These are phyloP conservation scores for Episyrphus balteatus DNA, from an alignment of 1,140 invertebrate genomes.

Conservation along the genomic window DNA sequence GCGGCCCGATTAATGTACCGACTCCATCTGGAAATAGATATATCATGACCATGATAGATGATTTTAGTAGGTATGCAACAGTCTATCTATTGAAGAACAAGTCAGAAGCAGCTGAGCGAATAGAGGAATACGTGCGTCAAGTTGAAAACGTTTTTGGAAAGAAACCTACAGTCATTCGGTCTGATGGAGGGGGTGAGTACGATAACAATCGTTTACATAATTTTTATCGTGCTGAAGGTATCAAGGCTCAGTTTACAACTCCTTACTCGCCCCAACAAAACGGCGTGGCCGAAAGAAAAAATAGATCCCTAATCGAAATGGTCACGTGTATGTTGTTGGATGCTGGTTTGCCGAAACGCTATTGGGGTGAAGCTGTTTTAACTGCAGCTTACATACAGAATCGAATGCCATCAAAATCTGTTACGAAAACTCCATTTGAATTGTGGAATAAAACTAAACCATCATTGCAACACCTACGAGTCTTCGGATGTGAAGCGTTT, in stretches of 20 bases:
- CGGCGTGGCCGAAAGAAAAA: conserved; percentile 29
- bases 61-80: conserved; percentile 16
- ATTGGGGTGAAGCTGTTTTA: conserved; percentile 39
- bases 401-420: conserved; percentile 4
- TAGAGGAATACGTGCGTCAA: too few relatives aligned
- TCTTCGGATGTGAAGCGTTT: too few relatives aligned
- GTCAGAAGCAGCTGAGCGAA: conserved; percentile 3
- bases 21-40: conserved; percentile 22
- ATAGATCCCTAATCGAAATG: conserved; percentile 24
- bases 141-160: too few relatives aligned
- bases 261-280: conserved; percentile 37
- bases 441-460: too few relatives aligned
- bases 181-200: conserved; percentile 5
- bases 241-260: conserved; percentile 9
- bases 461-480: too few relatives aligned
- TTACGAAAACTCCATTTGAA: too few relatives aligned
- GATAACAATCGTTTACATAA: not conserved
- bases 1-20: conserved; percentile 20
- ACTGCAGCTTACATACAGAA: conserved; percentile 15
- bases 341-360: conserved; percentile 16
- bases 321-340: conserved; percentile 20
- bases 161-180: conserved; percentile 2
- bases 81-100: conserved; percentile 30
- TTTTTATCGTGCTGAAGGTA: not conserved
- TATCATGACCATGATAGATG: conserved; percentile 28